These are phyloP conservation scores for Nymphicus hollandicus DNA, from an alignment of 2,113 vertebrate species.

Conservation along the genomic window DNA sequence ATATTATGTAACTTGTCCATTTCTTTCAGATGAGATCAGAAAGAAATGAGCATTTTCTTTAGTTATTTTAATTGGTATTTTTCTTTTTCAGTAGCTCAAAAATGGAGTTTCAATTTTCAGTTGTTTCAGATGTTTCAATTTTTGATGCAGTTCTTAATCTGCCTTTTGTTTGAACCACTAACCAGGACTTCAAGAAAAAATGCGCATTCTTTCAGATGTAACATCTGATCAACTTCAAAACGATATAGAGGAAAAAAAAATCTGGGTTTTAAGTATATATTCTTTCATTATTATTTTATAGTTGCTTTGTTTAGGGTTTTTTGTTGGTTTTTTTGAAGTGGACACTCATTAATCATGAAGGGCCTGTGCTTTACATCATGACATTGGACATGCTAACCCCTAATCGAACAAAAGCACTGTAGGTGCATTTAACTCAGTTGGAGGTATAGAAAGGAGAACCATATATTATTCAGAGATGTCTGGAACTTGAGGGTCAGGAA, in stretches of 20 bases:
- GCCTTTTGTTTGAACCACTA: neutral
- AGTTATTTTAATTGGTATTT: neutral
- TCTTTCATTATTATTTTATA: neutral
- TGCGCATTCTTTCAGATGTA: neutral
- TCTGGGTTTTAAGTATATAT: neutral
- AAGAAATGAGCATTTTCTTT: neutral
- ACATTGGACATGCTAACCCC: neutral
- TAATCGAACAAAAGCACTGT: neutral
- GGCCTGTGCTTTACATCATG: neutral
- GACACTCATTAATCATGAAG: neutral
- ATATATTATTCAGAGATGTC: slow-evolving; percentile 1
- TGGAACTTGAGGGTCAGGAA: neutral
- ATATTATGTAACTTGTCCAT: neutral
- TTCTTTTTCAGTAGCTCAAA: neutral
- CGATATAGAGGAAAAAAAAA: neutral
- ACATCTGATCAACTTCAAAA: neutral
- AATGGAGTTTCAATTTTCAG: neutral
- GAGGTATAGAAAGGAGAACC: neutral
- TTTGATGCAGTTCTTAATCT: neutral
- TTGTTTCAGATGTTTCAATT: neutral
- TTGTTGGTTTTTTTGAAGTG: neutral
- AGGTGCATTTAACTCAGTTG: neutral
- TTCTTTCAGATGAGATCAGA: neutral
- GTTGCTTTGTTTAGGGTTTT: neutral
- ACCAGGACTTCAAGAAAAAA: neutral